These are phyloP conservation scores for Miniopterus natalensis DNA, from an alignment of 2,113 vertebrate species.

Conservation along the genomic window DNA sequence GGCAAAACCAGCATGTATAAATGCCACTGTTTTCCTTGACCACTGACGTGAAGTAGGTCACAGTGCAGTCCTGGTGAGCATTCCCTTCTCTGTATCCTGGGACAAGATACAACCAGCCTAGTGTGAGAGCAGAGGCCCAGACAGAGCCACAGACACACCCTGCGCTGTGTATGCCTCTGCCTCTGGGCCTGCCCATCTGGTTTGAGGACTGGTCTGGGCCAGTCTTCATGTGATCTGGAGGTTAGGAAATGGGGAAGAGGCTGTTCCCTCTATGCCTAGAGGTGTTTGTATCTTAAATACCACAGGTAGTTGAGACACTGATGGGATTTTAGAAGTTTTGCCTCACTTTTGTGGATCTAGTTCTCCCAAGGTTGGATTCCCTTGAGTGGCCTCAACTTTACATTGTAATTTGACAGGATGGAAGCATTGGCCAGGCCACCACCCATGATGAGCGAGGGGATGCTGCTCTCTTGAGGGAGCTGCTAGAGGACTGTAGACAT, in stretches of 20 bases:
- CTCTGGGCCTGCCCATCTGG: not conserved
- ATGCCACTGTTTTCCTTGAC: not conserved
- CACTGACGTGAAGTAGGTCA: not conserved
- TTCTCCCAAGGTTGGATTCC: fast-evolving
- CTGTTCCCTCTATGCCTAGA: not conserved
- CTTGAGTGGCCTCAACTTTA: not conserved
- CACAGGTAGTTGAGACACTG: not conserved
- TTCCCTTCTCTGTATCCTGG: not conserved
- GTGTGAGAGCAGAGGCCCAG: not conserved
- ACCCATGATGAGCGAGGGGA: not conserved
- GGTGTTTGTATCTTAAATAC: not conserved
- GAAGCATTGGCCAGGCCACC: not conserved
- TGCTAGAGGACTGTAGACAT: not conserved
- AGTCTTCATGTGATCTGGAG: not conserved
- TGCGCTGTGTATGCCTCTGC: not conserved
- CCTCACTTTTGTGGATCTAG: not conserved
- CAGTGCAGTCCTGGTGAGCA: not conserved
- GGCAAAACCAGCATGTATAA: not conserved
- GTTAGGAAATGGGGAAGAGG: not conserved
- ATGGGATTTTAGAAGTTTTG: not conserved
- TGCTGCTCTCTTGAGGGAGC: not conserved
- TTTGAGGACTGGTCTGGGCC: not conserved
- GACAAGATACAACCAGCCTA: not conserved
- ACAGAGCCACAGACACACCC: not conserved
- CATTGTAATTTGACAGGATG: not conserved